phyloP scores from a whole-genome alignment of 2,797 vertebrate species.

The Channa striata region DNA sequence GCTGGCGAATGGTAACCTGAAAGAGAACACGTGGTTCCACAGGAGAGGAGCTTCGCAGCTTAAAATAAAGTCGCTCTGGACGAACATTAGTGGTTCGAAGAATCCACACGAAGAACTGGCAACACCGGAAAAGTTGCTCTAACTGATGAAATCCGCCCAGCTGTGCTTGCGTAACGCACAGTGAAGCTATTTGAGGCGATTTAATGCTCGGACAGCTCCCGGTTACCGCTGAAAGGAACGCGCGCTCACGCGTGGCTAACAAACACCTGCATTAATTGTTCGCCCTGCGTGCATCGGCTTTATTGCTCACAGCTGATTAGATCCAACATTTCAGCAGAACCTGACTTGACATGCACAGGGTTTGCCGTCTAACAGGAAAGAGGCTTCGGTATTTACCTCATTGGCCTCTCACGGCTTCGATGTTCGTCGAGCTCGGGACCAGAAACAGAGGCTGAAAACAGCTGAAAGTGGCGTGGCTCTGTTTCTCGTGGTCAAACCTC shows the following conservation, averaged over 20 bases:
- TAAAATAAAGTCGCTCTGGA: neutral
- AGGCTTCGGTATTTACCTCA: neutral
- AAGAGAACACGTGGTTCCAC: too few relatives aligned
- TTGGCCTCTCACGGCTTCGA: neutral
- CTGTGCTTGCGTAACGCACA: neutral
- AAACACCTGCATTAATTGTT: constrained; percentile 24
- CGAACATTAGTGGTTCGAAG: neutral
- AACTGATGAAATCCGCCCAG: neutral
- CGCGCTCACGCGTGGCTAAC: constrained; percentile 27
- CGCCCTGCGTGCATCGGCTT: neutral
- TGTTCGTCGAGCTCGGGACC: constrained; percentile 1
- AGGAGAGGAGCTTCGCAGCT: too few relatives aligned
- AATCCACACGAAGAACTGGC: neutral
- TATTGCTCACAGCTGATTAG: constrained; percentile 27
- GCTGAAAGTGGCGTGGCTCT: neutral
- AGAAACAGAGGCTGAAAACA: constrained; percentile 2
- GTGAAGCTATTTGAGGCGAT: constrained; percentile 7
- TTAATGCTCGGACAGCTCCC: constrained; percentile 28
- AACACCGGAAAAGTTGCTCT: neutral
- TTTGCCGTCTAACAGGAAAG: neutral
- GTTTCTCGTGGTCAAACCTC: constrained; percentile 6
- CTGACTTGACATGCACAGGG: neutral
- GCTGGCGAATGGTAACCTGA: too few relatives aligned
- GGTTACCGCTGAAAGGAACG: constrained; percentile 44
- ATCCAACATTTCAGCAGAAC: neutral